Evolutionary conservation across 2,888 invertebrate species (phyloP), one percentile per base, ranked within the genome.

Genomic region (Xestia c-nigrum): DNA sequence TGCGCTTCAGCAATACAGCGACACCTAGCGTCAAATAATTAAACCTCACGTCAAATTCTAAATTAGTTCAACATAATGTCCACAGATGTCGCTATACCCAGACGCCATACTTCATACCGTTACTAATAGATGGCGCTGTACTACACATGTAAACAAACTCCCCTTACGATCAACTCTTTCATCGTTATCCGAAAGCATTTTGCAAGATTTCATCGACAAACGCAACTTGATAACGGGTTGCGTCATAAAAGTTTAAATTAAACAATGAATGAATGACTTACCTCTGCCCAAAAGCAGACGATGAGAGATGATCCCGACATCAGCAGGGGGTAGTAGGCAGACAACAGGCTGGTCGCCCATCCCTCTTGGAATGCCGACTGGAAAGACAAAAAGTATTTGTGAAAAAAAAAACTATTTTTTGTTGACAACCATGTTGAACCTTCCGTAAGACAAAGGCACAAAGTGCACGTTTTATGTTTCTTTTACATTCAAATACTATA

Each of bases 241-340:
- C 1, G 19, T 5, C 21, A 10, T 61, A 21, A 38, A 40, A 40
- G 14, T 7, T 6, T 14, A n/a, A 0, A 24, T 24, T 14, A 52
- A 21, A 59, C 0, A n/a, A 31, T 31, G 21, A 61, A 19, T 55
- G n/a, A 63, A 57, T 67, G 61, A 97, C 97, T 97, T 94, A 98
- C 98, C 98, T 99, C 99, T 61, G 99, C 99, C 99, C 99, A 99
- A 93, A 99, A 98, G 95, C 99, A 99, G 85, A 99, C 99, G 87
- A 99, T 98, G 80, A 99, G 97, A 0, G 99, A 99, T 0, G 99
- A 98, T 72, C 99, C 98, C 16, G 99, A 98, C 97, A 99, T 97
- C 77, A 99, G 97, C 65, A 99, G 97, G 1, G 99, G 99, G 95
- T 99, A 99, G 95, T 99, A 99, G 0, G 99, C 99, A 43, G 98